These are phyloP conservation scores for Melanerpes formicivorus DNA, from an alignment of 2,113 vertebrate species.

Conservation along the genomic window DNA sequence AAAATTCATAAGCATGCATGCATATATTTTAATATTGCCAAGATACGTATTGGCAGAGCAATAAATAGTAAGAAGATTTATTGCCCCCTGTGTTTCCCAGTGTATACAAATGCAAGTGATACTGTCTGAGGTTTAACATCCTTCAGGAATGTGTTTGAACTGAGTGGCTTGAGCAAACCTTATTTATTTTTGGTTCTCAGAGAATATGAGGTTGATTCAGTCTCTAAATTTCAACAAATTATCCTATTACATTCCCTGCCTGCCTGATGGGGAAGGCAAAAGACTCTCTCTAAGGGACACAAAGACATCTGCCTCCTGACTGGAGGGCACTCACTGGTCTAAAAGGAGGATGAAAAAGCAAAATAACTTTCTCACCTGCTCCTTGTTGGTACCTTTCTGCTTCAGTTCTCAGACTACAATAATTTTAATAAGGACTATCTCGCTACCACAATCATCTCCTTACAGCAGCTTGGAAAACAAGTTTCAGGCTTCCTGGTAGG, in stretches of 20 bases:
- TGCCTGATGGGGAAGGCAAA: neutral
- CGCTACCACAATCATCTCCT: neutral
- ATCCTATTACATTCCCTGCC: neutral
- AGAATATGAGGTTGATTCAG: neutral
- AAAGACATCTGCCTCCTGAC: neutral
- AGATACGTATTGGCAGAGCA: constrained; percentile 62
- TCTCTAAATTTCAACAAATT: neutral
- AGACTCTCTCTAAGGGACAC: neutral
- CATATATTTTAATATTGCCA: constrained; percentile 66
- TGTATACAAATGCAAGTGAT: constrained; percentile 34
- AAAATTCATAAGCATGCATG: constrained; percentile 66
- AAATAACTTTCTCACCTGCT: neutral
- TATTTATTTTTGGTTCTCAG: neutral
- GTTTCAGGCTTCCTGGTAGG: neutral
- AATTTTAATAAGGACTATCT: neutral
- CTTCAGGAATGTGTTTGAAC: constrained; percentile 8
- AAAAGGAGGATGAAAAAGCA: neutral
- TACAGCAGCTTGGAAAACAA: neutral
- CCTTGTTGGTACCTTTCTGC: neutral
- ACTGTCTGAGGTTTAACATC: neutral
- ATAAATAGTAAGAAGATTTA: constrained; percentile 63
- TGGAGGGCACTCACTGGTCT: neutral
- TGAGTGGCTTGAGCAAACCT: neutral
- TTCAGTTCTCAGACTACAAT: neutral
- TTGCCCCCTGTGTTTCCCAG: constrained; percentile 39